These are phyloP conservation scores for Cylloceria caligata DNA, from an alignment of 2,888 invertebrate genomes.

Conservation along the genomic window DNA sequence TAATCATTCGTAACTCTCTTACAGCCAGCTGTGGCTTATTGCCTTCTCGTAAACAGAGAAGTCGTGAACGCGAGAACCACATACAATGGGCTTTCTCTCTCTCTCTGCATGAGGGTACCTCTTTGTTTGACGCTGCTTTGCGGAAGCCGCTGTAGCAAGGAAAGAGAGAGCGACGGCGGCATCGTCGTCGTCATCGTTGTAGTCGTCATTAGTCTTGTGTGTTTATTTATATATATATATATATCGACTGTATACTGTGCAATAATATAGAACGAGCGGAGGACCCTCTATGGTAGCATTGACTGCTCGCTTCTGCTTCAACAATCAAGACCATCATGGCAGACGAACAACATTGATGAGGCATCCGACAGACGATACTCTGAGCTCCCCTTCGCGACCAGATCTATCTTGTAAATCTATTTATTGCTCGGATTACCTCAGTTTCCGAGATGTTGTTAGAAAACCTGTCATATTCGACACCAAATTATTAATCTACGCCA, in stretches of 20 bases:
- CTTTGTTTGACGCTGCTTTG: constrained; percentile 55
- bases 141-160: constrained; percentile 24
- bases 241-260: constrained; percentile 18
- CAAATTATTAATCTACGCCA: too few relatives aligned
- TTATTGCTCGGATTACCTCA: too few relatives aligned
- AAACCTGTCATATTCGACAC: too few relatives aligned
- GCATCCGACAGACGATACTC: constrained; percentile 36
- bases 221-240: too few relatives aligned
- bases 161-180: not conserved
- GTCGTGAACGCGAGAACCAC: constrained; percentile 28
- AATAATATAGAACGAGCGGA: constrained; percentile 46
- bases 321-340: constrained; percentile 41
- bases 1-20: constrained; percentile 52
- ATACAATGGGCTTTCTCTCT: constrained; percentile 31
- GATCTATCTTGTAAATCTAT: too few relatives aligned
- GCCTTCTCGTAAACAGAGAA: constrained; percentile 45
- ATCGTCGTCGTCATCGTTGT: not conserved
- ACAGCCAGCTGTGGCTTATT: constrained; percentile 43
- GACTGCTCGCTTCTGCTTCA: constrained; percentile 26
- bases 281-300: constrained; percentile 1
- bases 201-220: not conserved
- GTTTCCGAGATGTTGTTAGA: too few relatives aligned
- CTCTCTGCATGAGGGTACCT: constrained; percentile 42
- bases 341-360: constrained; percentile 21
- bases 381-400: too few relatives aligned